phyloP scores from a whole-genome alignment of 2,797 vertebrate species.

The Enteromius anoplus region DNA sequence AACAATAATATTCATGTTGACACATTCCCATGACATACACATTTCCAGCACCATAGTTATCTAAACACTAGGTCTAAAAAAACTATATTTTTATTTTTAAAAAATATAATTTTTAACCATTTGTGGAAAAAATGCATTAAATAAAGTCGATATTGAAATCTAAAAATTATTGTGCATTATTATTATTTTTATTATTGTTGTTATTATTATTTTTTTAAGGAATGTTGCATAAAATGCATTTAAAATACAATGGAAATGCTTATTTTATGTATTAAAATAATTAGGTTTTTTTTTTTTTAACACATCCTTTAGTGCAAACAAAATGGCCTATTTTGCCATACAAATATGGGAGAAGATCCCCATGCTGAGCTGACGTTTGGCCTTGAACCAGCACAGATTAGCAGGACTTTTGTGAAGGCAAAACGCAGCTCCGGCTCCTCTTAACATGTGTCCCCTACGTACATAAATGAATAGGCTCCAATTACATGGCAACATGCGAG shows the following conservation, averaged over 20 bases:
- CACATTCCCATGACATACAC: slow-evolving; percentile 25
- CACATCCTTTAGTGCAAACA: slow-evolving; percentile 9
- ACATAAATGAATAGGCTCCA: slow-evolving; percentile 60
- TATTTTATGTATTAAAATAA: not conserved
- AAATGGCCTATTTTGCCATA: slow-evolving; percentile 21
- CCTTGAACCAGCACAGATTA: slow-evolving; percentile 45
- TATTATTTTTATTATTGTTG: not conserved
- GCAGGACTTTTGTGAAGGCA: slow-evolving; percentile 22
- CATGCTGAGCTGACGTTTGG: slow-evolving; percentile 35
- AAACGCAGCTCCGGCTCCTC: slow-evolving; percentile 39
- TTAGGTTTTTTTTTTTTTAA: not conserved
- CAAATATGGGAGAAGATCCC: slow-evolving; percentile 26
- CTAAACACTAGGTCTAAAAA: not conserved
- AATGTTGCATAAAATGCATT: not conserved
- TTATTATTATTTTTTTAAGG: not conserved
- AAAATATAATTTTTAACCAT: not conserved
- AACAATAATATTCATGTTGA: slow-evolving; percentile 33
- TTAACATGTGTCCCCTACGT: slow-evolving; percentile 48
- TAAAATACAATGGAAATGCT: not conserved
- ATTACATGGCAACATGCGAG: slow-evolving; percentile 61
- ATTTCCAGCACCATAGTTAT: not conserved
- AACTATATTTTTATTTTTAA: not conserved
- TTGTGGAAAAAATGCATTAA: not conserved
- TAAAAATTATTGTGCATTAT: not conserved
- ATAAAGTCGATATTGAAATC: not conserved